Evolutionary conservation across 2,888 invertebrate genomes (phyloP).

Genomic region (Volucella bombylans): DNA sequence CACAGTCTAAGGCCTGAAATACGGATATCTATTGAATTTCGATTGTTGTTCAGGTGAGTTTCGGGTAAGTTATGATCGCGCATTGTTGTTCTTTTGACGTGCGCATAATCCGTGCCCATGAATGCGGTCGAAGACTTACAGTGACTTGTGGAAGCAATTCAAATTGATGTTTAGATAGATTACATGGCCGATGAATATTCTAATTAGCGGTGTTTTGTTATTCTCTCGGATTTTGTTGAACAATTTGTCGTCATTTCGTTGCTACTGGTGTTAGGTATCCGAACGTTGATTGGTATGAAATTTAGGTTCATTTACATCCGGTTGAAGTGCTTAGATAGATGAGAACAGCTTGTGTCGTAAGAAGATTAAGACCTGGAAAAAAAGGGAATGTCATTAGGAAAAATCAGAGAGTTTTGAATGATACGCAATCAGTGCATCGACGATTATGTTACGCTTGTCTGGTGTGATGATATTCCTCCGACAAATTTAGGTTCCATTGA

Average conservation of each 20-base stretch:
- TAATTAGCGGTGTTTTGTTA: conserved; percentile 69
- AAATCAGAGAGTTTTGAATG: conserved; percentile 7
- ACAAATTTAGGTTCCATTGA: conserved; percentile 9
- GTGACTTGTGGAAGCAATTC: conserved; percentile 55
- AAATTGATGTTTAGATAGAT: conserved; percentile 60
- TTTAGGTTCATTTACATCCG: conserved; percentile 51
- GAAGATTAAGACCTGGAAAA: conserved; percentile 36
- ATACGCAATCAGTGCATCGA: conserved; percentile 18
- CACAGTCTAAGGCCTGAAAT: conserved; percentile 22
- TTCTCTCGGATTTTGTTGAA: conserved; percentile 33
- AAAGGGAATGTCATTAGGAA: conserved; percentile 22
- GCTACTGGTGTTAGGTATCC: conserved; percentile 24
- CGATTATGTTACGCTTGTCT: neutral
- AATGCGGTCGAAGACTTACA: conserved; percentile 27
- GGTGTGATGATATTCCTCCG: neutral
- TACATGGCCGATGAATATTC: conserved; percentile 68
- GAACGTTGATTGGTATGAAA: no score
- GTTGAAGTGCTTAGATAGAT: conserved; percentile 16
- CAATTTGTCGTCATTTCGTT: conserved; percentile 2
- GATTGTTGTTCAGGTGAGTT: neutral
- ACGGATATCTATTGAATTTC: conserved; percentile 47
- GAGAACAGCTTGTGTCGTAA: neutral
- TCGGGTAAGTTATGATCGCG: conserved; percentile 40
- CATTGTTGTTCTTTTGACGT: conserved; percentile 54
- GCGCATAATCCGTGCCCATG: conserved; percentile 61